phyloP scores from a whole-genome alignment of 1,140 invertebrate species.

The Catajapyx aquilonaris region DNA sequence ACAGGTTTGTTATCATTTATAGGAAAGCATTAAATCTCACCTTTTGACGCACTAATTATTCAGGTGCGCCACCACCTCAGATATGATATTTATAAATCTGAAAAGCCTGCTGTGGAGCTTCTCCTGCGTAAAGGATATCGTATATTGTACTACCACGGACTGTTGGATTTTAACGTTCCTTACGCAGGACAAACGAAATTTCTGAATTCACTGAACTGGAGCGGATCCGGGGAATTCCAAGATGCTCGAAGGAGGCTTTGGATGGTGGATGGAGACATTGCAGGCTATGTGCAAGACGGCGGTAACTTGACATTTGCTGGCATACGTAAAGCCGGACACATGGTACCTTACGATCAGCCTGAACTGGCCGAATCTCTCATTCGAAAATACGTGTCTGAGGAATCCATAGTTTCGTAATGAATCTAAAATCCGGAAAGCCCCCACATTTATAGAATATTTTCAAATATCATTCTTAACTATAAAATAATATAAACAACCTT shows the following conservation, averaged over 20 bases:
- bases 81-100: not conserved
- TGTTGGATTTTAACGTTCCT: conserved; percentile 29
- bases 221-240: conserved; percentile 7
- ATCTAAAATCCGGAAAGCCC: too few relatives aligned
- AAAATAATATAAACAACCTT: too few relatives aligned
- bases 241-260: not conserved
- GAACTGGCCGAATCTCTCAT: too few relatives aligned
- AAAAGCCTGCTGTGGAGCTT: not conserved
- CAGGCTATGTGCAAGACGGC: conserved; percentile 26
- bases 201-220: conserved; percentile 22
- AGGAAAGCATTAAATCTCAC: too few relatives aligned
- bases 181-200: conserved; percentile 24
- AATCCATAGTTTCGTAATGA: too few relatives aligned
- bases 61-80: not conserved
- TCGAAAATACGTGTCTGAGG: too few relatives aligned
- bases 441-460: too few relatives aligned
- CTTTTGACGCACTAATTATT: too few relatives aligned
- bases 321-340: conserved; percentile 26
- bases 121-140: conserved; percentile 16
- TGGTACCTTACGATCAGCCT: conserved; percentile 31
- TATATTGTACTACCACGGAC: conserved; percentile 17
- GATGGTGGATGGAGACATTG: conserved; percentile 20
- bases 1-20: conserved; percentile 24
- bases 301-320: conserved; percentile 25
- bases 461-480: too few relatives aligned